A percentile compares a stretch with the other conserved stretches of the same genome.
Conservation (phyloP, 92 coral and sea anemone species). For the Parazoanthus swiftii region DNA sequence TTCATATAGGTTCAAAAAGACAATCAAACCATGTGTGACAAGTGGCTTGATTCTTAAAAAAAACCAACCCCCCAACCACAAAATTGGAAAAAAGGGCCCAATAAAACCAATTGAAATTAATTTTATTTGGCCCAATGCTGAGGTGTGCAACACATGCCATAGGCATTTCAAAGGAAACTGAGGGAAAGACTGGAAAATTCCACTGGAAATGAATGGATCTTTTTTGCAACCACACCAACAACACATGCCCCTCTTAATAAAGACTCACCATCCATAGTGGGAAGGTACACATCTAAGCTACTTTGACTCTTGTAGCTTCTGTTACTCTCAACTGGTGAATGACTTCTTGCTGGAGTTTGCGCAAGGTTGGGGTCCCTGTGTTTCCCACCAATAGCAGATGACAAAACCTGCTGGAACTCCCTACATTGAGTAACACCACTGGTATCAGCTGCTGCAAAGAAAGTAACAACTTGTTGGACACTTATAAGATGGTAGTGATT, state of each 20-base stretch:
- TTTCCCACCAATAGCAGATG: background rate
- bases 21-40: no score
- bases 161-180: background rate
- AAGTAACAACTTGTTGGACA: background rate
- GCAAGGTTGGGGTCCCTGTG: background rate
- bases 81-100: no score
- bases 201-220: background rate
- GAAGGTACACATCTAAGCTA: conserved; percentile 76
- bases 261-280: conserved; percentile 63
- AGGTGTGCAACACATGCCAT: background rate
- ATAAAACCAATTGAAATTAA: no score
- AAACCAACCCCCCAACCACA: no score
- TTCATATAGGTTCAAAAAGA: no score
- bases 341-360: background rate
- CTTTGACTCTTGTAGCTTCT: conserved; percentile 61
- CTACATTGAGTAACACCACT: background rate
- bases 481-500: background rate
- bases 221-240: background rate
- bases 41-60: no score
- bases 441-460: background rate
- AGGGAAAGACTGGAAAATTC: background rate
- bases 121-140: no score
- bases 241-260: background rate
- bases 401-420: background rate
- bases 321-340: conserved; percentile 46